These are phyloP conservation scores for Ophioninae sp. DNA, from an alignment of 2,888 invertebrate species.

Conservation along the genomic window DNA sequence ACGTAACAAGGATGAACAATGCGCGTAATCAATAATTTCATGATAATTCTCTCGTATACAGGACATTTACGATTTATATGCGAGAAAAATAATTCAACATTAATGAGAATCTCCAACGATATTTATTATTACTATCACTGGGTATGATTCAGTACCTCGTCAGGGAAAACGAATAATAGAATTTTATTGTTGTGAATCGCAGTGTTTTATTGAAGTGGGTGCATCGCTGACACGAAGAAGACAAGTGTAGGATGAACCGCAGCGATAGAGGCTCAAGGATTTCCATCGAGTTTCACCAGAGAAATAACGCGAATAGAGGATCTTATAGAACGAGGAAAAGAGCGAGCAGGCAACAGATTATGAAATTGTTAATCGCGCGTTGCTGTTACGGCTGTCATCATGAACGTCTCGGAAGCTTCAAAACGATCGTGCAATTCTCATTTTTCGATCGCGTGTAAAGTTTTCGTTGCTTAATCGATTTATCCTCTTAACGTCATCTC, in stretches of 20 bases:
- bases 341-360: conserved; percentile 32
- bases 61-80: background rate
- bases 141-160: conserved; percentile 20
- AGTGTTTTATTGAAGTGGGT: conserved; percentile 42
- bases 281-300: conserved; percentile 23
- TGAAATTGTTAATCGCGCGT: conserved; percentile 54
- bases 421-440: conserved; percentile 45
- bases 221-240: conserved; percentile 12
- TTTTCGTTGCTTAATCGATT: conserved; percentile 34
- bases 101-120: background rate
- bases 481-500: conserved; percentile 29
- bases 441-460: conserved; percentile 9
- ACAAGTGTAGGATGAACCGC: conserved; percentile 56
- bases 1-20: background rate
- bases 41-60: background rate
- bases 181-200: conserved; percentile 34
- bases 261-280: conserved; percentile 54
- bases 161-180: conserved; percentile 17
- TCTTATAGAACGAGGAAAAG: conserved; percentile 6
- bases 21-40: background rate
- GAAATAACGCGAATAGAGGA: conserved; percentile 26
- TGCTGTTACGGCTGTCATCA: conserved; percentile 35
- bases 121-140: background rate
- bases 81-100: background rate
- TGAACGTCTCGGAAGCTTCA: conserved; percentile 56